Evolutionary conservation across 2,113 vertebrate species (phyloP).

Genomic region (Gallinago media): DNA sequence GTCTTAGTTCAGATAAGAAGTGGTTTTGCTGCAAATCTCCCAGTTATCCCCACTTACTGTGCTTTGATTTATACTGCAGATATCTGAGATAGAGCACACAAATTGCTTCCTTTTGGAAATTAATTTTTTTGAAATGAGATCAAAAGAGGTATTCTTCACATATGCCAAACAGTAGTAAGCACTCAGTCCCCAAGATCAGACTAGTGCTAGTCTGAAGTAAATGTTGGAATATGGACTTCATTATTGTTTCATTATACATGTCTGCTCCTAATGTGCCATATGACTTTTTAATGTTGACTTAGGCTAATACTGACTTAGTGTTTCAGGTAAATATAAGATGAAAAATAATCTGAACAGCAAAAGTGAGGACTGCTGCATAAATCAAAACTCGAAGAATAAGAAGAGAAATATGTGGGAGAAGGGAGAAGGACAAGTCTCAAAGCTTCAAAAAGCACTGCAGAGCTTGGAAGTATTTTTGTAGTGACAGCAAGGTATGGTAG

Average conservation of each 20-base stretch:
- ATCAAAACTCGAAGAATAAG: not conserved
- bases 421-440: not conserved
- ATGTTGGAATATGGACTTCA: not conserved
- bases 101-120: not conserved
- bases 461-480: not conserved
- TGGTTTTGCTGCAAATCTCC: not conserved
- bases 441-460: not conserved
- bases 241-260: not conserved
- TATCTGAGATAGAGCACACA: not conserved
- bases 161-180: fast-evolving
- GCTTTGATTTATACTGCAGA: not conserved
- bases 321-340: not conserved
- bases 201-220: not conserved
- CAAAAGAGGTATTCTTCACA: not conserved
- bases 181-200: not conserved
- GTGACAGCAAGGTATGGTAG: not conserved
- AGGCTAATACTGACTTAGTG: not conserved
- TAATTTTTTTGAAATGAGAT: not conserved
- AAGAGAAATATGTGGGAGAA: not conserved
- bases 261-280: not conserved
- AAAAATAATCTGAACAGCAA: not conserved
- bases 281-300: not conserved
- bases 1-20: not conserved
- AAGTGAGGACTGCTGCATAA: not conserved
- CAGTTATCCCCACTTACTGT: not conserved